Conservation (phyloP, 2,797 vertebrate genomes). For the Tauraco hartlaubi region DNA sequence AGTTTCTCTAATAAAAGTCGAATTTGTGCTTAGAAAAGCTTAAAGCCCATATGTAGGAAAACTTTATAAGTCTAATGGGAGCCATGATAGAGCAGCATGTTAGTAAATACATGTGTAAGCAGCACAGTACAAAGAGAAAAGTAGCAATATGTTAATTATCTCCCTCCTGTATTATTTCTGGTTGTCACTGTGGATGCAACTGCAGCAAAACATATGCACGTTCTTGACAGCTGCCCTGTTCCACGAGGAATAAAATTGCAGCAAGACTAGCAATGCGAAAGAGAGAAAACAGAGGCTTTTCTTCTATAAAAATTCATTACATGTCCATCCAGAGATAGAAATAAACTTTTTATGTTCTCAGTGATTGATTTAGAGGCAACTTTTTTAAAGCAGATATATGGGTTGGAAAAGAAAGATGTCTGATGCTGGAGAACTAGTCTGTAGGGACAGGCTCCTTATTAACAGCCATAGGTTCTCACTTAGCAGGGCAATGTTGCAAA, state of each 20-base stretch:
- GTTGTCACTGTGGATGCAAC: slow-evolving; percentile 54
- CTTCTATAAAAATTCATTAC: background rate
- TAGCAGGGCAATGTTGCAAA: background rate
- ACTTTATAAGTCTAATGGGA: slow-evolving; percentile 72
- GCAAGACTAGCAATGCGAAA: slow-evolving; percentile 4
- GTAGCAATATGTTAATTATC: slow-evolving; percentile 68
- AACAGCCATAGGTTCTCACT: background rate
- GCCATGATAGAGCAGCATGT: slow-evolving; percentile 59
- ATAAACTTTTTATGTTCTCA: background rate
- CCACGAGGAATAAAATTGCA: slow-evolving; percentile 5
- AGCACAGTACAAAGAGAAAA: slow-evolving; percentile 62
- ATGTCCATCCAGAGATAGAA: background rate
- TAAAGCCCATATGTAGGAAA: slow-evolving; percentile 64
- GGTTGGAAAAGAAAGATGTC: background rate
- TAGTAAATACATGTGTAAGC: slow-evolving; percentile 74
- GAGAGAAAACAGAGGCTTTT: slow-evolving; percentile 38
- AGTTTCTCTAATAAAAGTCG: slow-evolving; percentile 64
- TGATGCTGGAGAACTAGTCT: background rate
- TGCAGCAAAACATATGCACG: background rate
- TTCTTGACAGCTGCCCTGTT: slow-evolving; percentile 46
- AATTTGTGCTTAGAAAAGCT: slow-evolving; percentile 65
- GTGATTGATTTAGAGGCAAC: background rate
- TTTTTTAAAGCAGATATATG: background rate
- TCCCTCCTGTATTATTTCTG: slow-evolving; percentile 62
- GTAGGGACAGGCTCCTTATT: background rate